phyloP scores from a whole-genome alignment of 2,113 vertebrate genomes.

The Hyaena hyaena region DNA sequence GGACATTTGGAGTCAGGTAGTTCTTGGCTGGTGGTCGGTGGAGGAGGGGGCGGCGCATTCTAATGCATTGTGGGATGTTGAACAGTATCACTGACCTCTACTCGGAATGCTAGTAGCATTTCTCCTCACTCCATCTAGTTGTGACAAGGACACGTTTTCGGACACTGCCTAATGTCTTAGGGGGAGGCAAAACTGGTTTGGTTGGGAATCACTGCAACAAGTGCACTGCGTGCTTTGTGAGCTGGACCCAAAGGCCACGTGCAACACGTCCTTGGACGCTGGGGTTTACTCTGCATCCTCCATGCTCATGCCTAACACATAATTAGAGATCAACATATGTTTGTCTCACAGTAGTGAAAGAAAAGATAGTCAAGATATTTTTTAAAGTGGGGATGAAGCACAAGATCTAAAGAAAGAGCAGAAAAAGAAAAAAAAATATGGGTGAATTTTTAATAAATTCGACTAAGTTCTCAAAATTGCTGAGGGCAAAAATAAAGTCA shows the following conservation, averaged over 20 bases:
- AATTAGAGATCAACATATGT: neutral
- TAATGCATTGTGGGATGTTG: neutral
- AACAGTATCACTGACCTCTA: neutral
- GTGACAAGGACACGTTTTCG: neutral
- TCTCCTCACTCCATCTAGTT: rapidly evolving
- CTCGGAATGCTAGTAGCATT: neutral
- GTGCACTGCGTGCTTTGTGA: rapidly evolving
- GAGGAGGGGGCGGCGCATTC: neutral
- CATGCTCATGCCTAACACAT: neutral
- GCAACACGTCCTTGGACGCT: neutral
- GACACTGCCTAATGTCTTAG: neutral
- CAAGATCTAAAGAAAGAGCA: neutral
- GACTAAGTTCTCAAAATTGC: neutral
- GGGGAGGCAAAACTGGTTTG: neutral
- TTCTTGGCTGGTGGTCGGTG: neutral
- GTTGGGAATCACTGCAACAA: neutral
- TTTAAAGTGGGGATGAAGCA: neutral
- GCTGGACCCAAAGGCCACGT: neutral
- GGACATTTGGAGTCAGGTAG: too few species aligned
- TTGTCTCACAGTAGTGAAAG: neutral
- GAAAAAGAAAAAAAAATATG: neutral
- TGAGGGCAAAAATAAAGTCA: neutral
- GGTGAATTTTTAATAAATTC: slow-evolving; percentile 27
- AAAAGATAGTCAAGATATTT: neutral
- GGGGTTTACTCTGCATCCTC: neutral